phyloP scores from a whole-genome alignment of 2,797 vertebrate species.

The Sphenopsis melanotis region DNA sequence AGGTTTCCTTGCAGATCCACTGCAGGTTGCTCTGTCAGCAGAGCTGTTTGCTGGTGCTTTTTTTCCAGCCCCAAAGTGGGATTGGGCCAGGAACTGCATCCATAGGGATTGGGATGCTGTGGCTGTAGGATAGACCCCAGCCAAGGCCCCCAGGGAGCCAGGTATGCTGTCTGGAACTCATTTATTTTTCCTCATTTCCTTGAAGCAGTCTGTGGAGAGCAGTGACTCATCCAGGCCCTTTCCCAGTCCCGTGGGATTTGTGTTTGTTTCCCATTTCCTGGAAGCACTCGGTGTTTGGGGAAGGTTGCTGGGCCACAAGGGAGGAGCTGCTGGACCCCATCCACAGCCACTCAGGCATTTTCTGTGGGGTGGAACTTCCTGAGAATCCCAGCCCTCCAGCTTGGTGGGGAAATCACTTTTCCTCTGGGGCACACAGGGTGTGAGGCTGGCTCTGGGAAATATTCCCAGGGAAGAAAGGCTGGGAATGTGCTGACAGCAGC shows the following conservation, averaged over 20 bases:
- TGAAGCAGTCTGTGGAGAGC: not conserved
- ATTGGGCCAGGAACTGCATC: not conserved
- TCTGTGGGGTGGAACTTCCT: not conserved
- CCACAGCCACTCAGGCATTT: not conserved
- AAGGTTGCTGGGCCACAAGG: slow-evolving; percentile 26
- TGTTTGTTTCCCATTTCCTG: slow-evolving; percentile 17
- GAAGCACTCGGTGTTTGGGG: not conserved
- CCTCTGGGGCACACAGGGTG: not conserved
- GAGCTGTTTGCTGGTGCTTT: not conserved
- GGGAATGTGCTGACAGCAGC: not conserved
- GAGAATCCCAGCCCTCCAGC: not conserved
- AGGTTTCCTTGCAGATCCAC: not conserved
- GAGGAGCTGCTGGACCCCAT: not conserved
- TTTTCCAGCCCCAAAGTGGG: not conserved
- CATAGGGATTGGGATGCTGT: fast-evolving
- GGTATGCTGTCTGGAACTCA: not conserved
- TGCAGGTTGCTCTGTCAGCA: not conserved
- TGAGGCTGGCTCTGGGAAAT: not conserved
- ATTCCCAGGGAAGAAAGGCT: not conserved
- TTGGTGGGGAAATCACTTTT: not conserved
- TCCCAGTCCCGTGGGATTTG: not conserved
- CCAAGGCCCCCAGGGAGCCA: not conserved
- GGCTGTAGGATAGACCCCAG: not conserved
- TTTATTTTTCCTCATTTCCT: not conserved
- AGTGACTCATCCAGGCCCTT: not conserved